Percentiles rank a stretch among this genome's conserved stretches.
phyloP scores from a whole-genome alignment of 2,113 vertebrate species.

The Notiomystis cincta region DNA sequence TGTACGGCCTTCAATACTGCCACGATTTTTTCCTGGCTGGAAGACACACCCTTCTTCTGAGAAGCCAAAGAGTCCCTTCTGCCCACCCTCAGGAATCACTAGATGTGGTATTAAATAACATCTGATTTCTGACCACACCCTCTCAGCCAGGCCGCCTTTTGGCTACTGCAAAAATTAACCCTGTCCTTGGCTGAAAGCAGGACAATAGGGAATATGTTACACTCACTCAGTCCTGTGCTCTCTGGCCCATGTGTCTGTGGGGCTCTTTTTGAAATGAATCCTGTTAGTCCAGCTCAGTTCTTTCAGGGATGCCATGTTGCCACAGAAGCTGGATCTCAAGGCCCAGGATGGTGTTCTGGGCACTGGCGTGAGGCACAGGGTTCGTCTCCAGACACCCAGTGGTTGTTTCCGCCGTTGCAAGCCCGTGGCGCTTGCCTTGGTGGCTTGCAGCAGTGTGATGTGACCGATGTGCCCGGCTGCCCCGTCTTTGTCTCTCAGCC shows the following conservation, averaged over 20 bases:
- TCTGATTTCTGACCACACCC: background rate
- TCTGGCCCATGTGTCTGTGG: background rate
- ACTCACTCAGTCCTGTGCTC: background rate
- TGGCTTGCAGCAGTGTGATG: background rate
- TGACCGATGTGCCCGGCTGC: background rate
- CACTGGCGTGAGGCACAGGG: background rate
- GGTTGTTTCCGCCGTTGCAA: background rate
- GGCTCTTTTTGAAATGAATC: background rate
- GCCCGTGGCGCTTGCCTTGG: background rate
- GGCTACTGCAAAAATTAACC: background rate
- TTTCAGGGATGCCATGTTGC: background rate
- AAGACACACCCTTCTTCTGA: background rate
- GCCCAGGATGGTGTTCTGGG: background rate
- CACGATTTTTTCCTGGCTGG: accelerated
- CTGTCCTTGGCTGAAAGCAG: background rate
- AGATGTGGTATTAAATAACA: background rate
- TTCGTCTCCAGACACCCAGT: background rate
- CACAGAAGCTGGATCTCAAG: background rate
- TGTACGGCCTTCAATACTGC: background rate
- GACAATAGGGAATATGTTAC: background rate
- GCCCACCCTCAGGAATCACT: background rate
- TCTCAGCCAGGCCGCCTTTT: too few species aligned
- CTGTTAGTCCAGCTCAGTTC: background rate
- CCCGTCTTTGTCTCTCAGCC: background rate
- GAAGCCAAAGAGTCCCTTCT: background rate